phyloP scores from a whole-genome alignment of 2,888 invertebrate species.

The Priocnemis perturbator region DNA sequence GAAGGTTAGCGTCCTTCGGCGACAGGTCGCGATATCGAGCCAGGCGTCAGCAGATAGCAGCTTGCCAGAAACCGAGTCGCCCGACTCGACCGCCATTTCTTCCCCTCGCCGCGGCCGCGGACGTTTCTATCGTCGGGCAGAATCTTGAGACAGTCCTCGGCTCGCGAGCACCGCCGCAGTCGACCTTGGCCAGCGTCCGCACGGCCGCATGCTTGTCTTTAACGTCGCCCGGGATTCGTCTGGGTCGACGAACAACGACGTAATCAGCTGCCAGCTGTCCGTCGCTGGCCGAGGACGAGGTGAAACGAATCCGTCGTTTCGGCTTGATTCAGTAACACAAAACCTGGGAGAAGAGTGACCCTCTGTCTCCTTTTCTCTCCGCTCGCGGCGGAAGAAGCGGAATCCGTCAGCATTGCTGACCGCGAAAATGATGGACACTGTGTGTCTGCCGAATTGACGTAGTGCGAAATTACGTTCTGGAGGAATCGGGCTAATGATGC shows the following conservation, averaged over 20 bases:
- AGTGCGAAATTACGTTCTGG: too few relatives aligned
- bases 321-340: slow-evolving; percentile 19
- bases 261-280: slow-evolving; percentile 53
- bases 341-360: too few relatives aligned
- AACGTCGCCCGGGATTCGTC: too few relatives aligned
- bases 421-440: too few relatives aligned
- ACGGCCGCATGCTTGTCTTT: slow-evolving; percentile 13
- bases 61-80: neutral
- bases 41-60: too few relatives aligned
- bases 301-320: slow-evolving; percentile 34
- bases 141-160: slow-evolving; percentile 27
- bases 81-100: slow-evolving; percentile 13
- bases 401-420: too few relatives aligned
- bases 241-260: slow-evolving; percentile 29
- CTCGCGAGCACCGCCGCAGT: slow-evolving; percentile 19
- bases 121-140: slow-evolving; percentile 39
- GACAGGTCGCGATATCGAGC: too few relatives aligned
- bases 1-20: slow-evolving; percentile 38
- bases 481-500: too few relatives aligned
- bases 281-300: slow-evolving; percentile 14
- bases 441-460: too few relatives aligned
- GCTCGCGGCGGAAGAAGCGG: too few relatives aligned
- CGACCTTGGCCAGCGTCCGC: slow-evolving; percentile 32
- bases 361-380: too few relatives aligned
- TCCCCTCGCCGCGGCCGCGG: slow-evolving; percentile 17